Evolutionary conservation across 2,888 invertebrate species (phyloP).

Genomic region (Alcis repandata): DNA sequence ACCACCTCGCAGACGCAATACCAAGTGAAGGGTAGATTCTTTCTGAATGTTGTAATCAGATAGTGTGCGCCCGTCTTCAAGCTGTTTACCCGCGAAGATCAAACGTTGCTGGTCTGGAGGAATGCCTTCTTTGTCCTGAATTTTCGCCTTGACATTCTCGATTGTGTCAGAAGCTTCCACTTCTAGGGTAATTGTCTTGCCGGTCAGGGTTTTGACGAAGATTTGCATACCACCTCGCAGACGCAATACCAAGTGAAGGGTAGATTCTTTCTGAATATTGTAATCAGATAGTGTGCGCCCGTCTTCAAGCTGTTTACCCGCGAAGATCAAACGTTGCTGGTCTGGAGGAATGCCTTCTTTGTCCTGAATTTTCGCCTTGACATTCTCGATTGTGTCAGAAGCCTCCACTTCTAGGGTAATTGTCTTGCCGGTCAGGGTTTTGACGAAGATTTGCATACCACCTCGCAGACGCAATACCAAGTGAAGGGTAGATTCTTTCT

Average conservation of each 20-base stretch:
- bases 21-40: slow-evolving; percentile 5
- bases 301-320: slow-evolving; percentile 35
- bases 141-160: slow-evolving; percentile 23
- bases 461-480: slow-evolving; percentile 41
- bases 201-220: background rate
- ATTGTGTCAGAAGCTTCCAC: slow-evolving; percentile 28
- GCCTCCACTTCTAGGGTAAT: slow-evolving; percentile 38
- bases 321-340: slow-evolving; percentile 36
- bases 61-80: background rate
- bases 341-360: slow-evolving; percentile 39
- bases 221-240: background rate
- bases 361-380: slow-evolving; percentile 36
- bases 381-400: slow-evolving; percentile 27
- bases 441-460: slow-evolving; percentile 42
- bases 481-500: slow-evolving; percentile 42
- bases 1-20: background rate
- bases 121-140: slow-evolving; percentile 25
- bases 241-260: background rate
- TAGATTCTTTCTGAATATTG: slow-evolving; percentile 14
- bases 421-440: slow-evolving; percentile 36
- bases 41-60: too few relatives aligned
- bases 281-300: slow-evolving; percentile 35
- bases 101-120: slow-evolving; percentile 11
- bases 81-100: background rate
- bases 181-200: slow-evolving; percentile 25